phyloP scores from a whole-genome alignment of 2,888 invertebrate genomes.

The Acanthosepion lycidas region DNA sequence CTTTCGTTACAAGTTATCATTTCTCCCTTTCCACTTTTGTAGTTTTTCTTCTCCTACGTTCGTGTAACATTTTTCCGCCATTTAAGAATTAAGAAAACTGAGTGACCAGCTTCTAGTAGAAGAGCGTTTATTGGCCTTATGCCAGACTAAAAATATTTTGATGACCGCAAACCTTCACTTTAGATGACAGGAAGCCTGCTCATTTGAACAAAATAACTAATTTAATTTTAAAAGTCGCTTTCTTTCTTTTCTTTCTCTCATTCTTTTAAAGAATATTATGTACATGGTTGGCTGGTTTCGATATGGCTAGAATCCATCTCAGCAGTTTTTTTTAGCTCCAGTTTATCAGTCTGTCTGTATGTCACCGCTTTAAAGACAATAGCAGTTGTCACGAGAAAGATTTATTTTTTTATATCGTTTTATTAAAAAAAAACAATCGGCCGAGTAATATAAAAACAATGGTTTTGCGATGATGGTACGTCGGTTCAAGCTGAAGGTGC shows the following conservation, averaged over 20 bases:
- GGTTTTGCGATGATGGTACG: no score
- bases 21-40: neutral
- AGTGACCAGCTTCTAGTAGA: no score
- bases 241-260: neutral
- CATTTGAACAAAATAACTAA: neutral
- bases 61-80: neutral
- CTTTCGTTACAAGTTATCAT: neutral
- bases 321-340: neutral
- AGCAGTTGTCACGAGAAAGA: neutral
- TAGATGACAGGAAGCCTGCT: neutral
- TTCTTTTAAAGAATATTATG: neutral
- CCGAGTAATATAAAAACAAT: neutral
- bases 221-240: neutral
- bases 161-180: neutral
- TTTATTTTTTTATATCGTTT: neutral
- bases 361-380: neutral
- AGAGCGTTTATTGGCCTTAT: no score
- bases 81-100: no score
- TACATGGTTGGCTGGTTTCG: neutral
- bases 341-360: neutral
- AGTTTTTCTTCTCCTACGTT: neutral
- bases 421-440: neutral
- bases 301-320: neutral
- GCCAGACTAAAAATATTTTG: no score
- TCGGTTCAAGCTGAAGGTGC: neutral